Evolutionary conservation across 2,113 vertebrate species (phyloP), one percentile per base, ranked within the genome.

Genomic region (Anser brachyrhynchus): DNA sequence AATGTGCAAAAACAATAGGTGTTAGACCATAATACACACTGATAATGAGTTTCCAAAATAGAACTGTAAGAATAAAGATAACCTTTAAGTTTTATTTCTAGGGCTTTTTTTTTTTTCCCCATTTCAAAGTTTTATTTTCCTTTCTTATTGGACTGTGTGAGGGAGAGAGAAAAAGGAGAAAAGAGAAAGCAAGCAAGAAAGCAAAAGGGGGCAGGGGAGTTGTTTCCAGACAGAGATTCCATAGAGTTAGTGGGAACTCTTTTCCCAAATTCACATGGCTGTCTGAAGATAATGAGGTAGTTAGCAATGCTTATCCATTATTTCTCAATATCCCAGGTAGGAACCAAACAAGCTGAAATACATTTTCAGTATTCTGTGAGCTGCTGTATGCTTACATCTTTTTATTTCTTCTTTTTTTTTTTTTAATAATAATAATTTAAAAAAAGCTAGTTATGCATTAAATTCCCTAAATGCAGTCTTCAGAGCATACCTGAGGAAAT

Each of bases 401-500:
- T 9, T 69, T 21, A 9, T 46, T 31, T 15, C 44, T 2, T 31
- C 13, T 46, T 31, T 25, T 10, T 13, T 17, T 13, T 19, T 33
- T 23, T 65, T 37, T 37, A 49, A 11, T 41, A 73, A 71, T 78
- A 91, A 87, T 80, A 95, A 61, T 61, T 58, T 7, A 5, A 39
- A 49, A 21, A 49, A 21, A 9, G 10, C 18, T 20, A 84, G 3
- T 77, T 83, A 64, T 49, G 57, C 17, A 66, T 88, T 95, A 89
- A 87, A 93, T 93, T 96, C 49, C 51, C 44, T 86, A 96, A 91
- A 77, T 87, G 75, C 14, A 77, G 16, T 72, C 44, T 57, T 77
- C 44, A 91, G 35, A 72, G 18, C 9, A n/a, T 33, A 91, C 29
- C 78, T 77, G 55, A 58, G 43, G 51, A 91, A 80, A 94, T 72